phyloP scores from a whole-genome alignment of 2,113 vertebrate genomes.

The Gnathonemus echidnorhynchus region DNA sequence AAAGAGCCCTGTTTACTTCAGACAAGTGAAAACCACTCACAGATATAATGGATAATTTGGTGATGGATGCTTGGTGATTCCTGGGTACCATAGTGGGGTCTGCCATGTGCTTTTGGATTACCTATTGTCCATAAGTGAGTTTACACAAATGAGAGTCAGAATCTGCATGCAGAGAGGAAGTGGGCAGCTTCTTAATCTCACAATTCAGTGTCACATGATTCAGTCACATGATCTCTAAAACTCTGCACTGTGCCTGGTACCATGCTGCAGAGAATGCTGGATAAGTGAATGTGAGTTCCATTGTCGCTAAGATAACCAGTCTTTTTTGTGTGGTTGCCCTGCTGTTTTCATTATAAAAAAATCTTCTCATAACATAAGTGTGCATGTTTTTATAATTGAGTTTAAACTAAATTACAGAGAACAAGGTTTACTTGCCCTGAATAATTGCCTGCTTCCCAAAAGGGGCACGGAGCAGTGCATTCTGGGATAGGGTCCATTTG shows the following conservation, averaged over 20 bases:
- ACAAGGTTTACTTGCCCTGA: background rate
- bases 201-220: background rate
- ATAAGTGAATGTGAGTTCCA: background rate
- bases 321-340: background rate
- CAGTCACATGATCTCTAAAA: background rate
- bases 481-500: constrained; percentile 9
- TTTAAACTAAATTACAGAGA: background rate
- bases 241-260: background rate
- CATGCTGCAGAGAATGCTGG: background rate
- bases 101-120: background rate
- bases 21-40: background rate
- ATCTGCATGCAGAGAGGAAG: background rate
- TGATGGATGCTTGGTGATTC: background rate
- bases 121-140: background rate
- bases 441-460: background rate
- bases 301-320: background rate
- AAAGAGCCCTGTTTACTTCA: background rate
- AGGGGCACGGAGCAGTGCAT: background rate
- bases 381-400: background rate
- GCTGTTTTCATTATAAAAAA: background rate
- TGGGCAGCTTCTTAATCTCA: background rate
- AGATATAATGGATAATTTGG: background rate
- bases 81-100: background rate
- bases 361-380: background rate
- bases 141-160: background rate